Conservation (phyloP, 2,797 vertebrate genomes). For the Lerista edwardsae region DNA sequence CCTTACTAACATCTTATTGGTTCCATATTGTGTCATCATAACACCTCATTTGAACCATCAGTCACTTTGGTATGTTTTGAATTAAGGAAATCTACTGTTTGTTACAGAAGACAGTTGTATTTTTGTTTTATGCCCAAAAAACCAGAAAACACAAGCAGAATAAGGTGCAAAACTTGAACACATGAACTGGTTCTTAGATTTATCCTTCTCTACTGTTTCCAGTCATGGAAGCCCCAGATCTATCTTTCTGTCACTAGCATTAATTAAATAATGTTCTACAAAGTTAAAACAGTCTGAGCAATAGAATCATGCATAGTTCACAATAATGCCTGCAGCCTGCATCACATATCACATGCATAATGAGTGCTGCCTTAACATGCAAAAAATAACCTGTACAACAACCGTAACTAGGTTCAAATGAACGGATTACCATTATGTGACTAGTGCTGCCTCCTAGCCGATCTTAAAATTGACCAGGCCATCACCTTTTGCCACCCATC, state of each 20-base stretch:
- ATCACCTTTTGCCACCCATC: not conserved
- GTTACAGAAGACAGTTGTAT: too few relatives aligned
- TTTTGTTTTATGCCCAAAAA: too few relatives aligned
- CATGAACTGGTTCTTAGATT: not conserved
- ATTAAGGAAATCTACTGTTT: too few relatives aligned
- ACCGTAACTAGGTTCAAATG: not conserved
- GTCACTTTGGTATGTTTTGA: too few relatives aligned
- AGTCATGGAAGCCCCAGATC: not conserved
- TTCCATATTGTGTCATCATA: too few relatives aligned
- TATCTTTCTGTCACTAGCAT: too few relatives aligned
- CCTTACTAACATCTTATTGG: too few relatives aligned
- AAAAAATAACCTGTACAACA: not conserved
- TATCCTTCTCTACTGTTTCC: not conserved
- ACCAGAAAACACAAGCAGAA: too few relatives aligned
- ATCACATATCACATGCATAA: not conserved
- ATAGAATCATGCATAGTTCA: not conserved
- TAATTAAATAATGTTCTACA: too few relatives aligned
- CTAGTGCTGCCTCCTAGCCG: not conserved
- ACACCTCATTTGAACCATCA: too few relatives aligned
- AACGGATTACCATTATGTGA: not conserved
- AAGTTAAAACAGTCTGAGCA: not conserved
- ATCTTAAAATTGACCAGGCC: not conserved
- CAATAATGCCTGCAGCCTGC: not conserved
- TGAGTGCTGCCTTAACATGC: not conserved
- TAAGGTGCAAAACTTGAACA: not conserved